Evolutionary conservation across 2,113 vertebrate species (phyloP), one percentile per base, ranked within the genome.

Genomic region (Esox niger): DNA sequence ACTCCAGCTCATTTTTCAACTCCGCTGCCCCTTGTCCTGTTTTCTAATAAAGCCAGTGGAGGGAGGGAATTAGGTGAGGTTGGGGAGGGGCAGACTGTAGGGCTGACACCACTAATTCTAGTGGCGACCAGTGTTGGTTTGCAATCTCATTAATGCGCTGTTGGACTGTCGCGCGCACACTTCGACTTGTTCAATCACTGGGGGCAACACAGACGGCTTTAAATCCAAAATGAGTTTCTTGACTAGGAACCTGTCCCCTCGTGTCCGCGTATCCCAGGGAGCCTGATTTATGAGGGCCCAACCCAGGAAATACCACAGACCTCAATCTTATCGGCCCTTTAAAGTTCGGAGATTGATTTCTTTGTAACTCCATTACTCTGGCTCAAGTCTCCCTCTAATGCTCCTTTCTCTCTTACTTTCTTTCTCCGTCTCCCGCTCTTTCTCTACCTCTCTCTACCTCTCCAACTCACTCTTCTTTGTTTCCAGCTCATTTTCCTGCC

Each of bases 221-320:
- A 87, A 87, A 88, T 86, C 82, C 66, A 79, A 82, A 88, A 79
- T 91, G 82, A 82, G 85, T 89, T 88, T 85, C 84, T 64, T 85
- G 38, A 79, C 82, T 66, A 58, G 72, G 82, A 74, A 58, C 64
- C 68, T 0, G 62, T 52, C 64, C 23, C 75, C 78, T 77, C 76
- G 63, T 74, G 77, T 89, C 83, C 69, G 66, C 66, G 27, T 77
- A 76, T 77, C 71, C 62, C 66, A 31, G 66, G 77, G 77, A 65
- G 68, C 68, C 77, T 84, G 77, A 84, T 62, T 89, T 87, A 81
- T 70, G 21, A 60, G 82, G 72, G 58, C 79, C 68, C 35, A 49
- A 84, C 83, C 83, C 69, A 63, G 75, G 84, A 92, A 91, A 91
- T 92, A 88, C 71, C 90, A 90, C 78, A 71, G 83, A 85, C 71